These are phyloP conservation scores for Eutrigla gurnardus DNA, from an alignment of 2,797 vertebrate species.

Conservation along the genomic window DNA sequence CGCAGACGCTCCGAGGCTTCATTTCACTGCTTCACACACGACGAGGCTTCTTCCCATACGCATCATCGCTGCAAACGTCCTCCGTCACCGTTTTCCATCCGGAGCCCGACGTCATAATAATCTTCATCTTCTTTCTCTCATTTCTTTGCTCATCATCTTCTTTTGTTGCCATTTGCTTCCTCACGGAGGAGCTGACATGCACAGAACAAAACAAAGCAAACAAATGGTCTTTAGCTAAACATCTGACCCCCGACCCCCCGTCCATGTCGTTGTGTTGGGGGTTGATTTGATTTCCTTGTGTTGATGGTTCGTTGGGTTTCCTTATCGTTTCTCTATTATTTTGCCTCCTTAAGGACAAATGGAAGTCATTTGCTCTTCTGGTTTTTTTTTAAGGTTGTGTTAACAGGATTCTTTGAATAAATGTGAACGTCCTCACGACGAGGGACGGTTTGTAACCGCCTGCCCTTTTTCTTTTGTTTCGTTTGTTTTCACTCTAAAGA, in stretches of 20 bases:
- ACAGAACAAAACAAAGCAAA: slow-evolving; percentile 83
- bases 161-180: slow-evolving; percentile 42
- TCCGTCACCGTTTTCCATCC: too few species aligned
- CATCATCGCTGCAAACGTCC: slow-evolving; percentile 10
- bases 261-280: slow-evolving; percentile 81
- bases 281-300: slow-evolving; percentile 80
- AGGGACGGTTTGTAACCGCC: slow-evolving; percentile 28
- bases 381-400: slow-evolving; percentile 67
- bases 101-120: too few species aligned
- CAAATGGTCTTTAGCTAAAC: slow-evolving; percentile 90
- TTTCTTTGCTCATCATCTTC: slow-evolving; percentile 30
- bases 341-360: slow-evolving; percentile 78
- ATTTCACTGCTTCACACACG: slow-evolving; percentile 46
- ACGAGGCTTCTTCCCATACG: slow-evolving; percentile 13
- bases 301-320: slow-evolving; percentile 72
- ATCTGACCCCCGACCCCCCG: slow-evolving; percentile 73
- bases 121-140: neutral
- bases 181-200: slow-evolving; percentile 77
- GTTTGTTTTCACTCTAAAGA: slow-evolving; percentile 84
- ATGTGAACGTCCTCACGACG: slow-evolving; percentile 1
- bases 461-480: slow-evolving; percentile 32
- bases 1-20: slow-evolving; percentile 38
- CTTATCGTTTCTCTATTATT: slow-evolving; percentile 74
- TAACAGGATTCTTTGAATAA: slow-evolving; percentile 45
- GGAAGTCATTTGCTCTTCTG: slow-evolving; percentile 79